Base-by-base conservation (phyloP, 2,888 invertebrate species). In the Limnephilus marmoratus region DNA sequence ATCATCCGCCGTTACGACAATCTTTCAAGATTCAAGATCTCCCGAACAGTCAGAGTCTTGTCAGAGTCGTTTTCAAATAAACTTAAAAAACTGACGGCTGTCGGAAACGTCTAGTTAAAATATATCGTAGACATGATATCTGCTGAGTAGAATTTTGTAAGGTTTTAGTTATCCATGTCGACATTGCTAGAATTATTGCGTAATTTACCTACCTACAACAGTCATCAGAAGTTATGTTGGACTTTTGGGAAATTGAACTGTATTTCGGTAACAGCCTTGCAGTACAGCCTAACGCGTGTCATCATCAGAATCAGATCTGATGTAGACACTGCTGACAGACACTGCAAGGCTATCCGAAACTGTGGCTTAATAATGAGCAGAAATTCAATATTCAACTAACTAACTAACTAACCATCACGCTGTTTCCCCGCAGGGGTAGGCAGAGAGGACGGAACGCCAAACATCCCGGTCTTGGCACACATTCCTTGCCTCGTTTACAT, bases 21-120 rank as follows among this genome's bases (percentile, higher is more conserved):
- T 68, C 5, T 68, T 68, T 45, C 86, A 49, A 86, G 86, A 31
- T 68, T 45, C 86, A 49, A 86, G 86, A 31, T 53, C 86, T 86
- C 29, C 5, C 29, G 86, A 49, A 86, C 45, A 86, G 86, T 53
- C 49, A 11, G 49, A 45, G 45, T 45, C 86, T 86, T 86, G 49
- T 86, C 86, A 49, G 86, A 45, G 86, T 86, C 24, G 53, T 68
- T 18, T 68, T 68, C 18, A 68, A 68, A 68, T 24, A 68, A 53
- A 7, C 53, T 68, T 53, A 2, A 53, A 53, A 53, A 53, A 18
- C 18, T 53, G 15, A 53, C 53, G 53, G 18, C 53, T 68, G 53
- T 68, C 53, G 53, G 24, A 68, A 68, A 68, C 7, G 53, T 68
- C 24, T 24, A 24, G 24, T 15, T 24, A 68, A 68, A 68, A 68